A percentile compares a stretch with the other conserved stretches of the same genome.
Evolutionary conservation across 1,140 invertebrate species (phyloP).

Genomic region (Nebria ingens): DNA sequence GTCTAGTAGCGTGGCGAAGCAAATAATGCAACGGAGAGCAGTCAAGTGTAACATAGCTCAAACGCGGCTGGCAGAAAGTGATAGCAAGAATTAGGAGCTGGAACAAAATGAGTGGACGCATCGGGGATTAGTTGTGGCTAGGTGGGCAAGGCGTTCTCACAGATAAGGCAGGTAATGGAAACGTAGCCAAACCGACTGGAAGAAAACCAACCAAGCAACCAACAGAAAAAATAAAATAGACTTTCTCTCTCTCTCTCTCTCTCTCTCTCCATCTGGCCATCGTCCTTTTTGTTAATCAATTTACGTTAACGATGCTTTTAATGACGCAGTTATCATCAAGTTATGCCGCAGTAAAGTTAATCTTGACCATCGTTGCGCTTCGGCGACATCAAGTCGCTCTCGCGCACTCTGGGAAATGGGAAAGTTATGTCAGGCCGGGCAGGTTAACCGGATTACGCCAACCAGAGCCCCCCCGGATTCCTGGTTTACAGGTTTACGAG

Average conservation of each 20-base stretch:
- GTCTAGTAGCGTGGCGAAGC: too few relatives aligned
- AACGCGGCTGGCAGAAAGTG: conserved; percentile 19
- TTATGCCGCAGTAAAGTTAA: conserved; percentile 25
- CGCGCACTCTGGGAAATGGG: conserved; percentile 14
- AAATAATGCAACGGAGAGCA: too few relatives aligned
- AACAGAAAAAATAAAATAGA: background rate
- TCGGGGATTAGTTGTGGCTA: conserved; percentile 25
- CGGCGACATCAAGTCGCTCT: too few relatives aligned
- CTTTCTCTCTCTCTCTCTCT: too few relatives aligned
- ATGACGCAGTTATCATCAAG: conserved; percentile 24
- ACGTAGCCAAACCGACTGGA: conserved; percentile 3
- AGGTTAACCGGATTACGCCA: conserved; percentile 19
- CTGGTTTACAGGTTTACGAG: conserved; percentile 10
- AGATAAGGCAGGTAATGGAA: conserved; percentile 24
- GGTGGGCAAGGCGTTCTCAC: conserved; percentile 23
- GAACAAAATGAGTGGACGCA: conserved; percentile 25
- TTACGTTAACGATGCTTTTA: conserved; percentile 23
- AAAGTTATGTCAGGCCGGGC: conserved; percentile 18
- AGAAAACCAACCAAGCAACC: conserved; percentile 9
- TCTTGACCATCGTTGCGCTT: conserved; percentile 15
- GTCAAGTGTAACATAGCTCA: background rate
- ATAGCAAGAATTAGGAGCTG: conserved; percentile 27
- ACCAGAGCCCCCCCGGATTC: background rate
- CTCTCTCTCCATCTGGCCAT: background rate
- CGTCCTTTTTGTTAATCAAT: conserved; percentile 22